Evolutionary conservation across 92 coral and sea anemone genomes (phyloP).

Genomic region (Heteractis magnifica): DNA sequence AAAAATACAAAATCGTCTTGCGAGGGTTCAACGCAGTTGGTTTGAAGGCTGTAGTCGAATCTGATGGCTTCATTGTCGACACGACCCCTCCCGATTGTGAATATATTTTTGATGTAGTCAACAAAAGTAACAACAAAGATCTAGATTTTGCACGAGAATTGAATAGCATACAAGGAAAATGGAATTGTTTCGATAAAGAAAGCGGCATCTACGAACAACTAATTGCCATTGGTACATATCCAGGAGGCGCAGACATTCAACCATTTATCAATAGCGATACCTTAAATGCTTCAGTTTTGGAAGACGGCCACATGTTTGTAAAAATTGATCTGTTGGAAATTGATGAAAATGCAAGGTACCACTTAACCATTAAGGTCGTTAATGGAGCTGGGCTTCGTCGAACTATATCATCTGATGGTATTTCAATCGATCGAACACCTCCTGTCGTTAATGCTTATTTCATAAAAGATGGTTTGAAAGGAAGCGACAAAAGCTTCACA

Average conservation of each 20-base stretch:
- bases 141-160: slow-evolving; percentile 62
- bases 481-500: slow-evolving; percentile 63
- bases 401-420: slow-evolving; percentile 72
- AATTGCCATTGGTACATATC: slow-evolving; percentile 68
- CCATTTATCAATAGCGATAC: slow-evolving; percentile 13
- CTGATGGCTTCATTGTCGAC: slow-evolving; percentile 70
- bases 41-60: slow-evolving; percentile 39
- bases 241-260: slow-evolving; percentile 54
- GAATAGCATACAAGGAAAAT: slow-evolving; percentile 50
- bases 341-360: slow-evolving; percentile 49
- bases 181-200: slow-evolving; percentile 68
- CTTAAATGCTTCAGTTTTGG: background rate
- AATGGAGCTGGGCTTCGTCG: slow-evolving; percentile 60
- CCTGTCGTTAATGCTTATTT: slow-evolving; percentile 60
- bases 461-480: slow-evolving; percentile 67
- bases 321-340: slow-evolving; percentile 33
- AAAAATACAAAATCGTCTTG: slow-evolving; percentile 42
- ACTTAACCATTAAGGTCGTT: slow-evolving; percentile 52
- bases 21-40: slow-evolving; percentile 78
- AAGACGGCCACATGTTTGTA: slow-evolving; percentile 38
- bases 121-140: slow-evolving; percentile 40
- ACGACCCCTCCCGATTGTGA: slow-evolving; percentile 58
- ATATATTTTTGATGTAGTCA: slow-evolving; percentile 49
- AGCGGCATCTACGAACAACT: slow-evolving; percentile 56
- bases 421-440: slow-evolving; percentile 57